These are phyloP conservation scores for Carettochelys insculpta DNA, from an alignment of 2,113 vertebrate species.

Conservation along the genomic window DNA sequence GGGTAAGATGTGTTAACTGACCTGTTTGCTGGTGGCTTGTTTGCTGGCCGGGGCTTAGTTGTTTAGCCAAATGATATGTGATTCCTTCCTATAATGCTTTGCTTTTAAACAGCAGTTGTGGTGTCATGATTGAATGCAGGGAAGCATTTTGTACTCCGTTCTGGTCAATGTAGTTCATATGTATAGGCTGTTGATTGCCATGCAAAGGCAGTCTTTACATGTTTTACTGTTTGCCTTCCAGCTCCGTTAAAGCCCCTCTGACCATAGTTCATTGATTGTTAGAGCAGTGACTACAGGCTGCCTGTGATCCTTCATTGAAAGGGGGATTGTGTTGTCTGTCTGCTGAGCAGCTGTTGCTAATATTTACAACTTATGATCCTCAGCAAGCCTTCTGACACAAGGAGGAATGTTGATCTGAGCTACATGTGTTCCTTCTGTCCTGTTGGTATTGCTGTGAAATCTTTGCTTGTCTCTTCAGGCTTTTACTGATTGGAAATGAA, in stretches of 20 bases:
- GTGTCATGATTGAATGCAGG: background rate
- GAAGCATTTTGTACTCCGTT: constrained; percentile 23
- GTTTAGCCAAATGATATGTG: background rate
- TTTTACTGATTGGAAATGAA: background rate
- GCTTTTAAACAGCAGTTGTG: background rate
- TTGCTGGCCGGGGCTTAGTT: constrained; percentile 21
- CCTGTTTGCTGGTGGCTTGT: background rate
- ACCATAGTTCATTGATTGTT: background rate
- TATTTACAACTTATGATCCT: constrained; percentile 25
- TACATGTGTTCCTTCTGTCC: background rate
- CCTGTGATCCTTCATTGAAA: background rate
- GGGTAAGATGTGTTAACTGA: background rate
- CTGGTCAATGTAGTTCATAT: constrained; percentile 1
- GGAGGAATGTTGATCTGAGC: background rate
- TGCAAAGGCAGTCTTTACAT: background rate
- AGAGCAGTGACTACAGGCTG: background rate
- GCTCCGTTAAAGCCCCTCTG: background rate
- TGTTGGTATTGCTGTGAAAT: background rate
- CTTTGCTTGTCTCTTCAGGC: background rate
- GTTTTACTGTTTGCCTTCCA: background rate
- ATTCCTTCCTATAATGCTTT: rapidly evolving
- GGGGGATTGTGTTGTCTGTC: background rate
- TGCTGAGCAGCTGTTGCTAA: background rate
- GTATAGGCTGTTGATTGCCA: background rate
- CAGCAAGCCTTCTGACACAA: constrained; percentile 5